Percentiles rank a stretch among this genome's conserved stretches.
Evolutionary conservation across 2,797 vertebrate genomes (phyloP).

Genomic region (Acanthurus tractus): DNA sequence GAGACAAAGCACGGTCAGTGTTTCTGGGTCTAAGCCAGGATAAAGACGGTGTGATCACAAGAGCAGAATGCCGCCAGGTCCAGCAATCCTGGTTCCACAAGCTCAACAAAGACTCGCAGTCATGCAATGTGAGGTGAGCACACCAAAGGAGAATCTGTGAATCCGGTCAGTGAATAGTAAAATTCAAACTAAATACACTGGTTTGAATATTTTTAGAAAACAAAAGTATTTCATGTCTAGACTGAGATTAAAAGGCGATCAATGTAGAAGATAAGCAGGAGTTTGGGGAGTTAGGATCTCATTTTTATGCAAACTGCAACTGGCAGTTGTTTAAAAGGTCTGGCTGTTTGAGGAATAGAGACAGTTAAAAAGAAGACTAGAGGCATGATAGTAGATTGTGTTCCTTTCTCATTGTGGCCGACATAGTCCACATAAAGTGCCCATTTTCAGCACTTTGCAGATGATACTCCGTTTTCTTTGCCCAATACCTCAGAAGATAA

Average conservation of each 20-base stretch:
- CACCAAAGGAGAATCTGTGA: neutral
- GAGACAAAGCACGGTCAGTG: slow-evolving; percentile 85
- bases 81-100: slow-evolving; percentile 94
- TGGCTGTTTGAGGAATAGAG: slow-evolving; percentile 14
- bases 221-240: neutral
- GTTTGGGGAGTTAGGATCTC: slow-evolving; percentile 17
- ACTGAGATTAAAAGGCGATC: neutral
- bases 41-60: slow-evolving; percentile 84
- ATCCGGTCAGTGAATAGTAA: neutral
- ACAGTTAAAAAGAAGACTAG: slow-evolving; percentile 6
- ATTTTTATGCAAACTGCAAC: slow-evolving; percentile 50
- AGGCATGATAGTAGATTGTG: slow-evolving; percentile 5
- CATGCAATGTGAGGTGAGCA: slow-evolving; percentile 93
- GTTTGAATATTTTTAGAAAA: neutral
- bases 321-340: slow-evolving; percentile 4
- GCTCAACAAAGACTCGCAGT: slow-evolving; percentile 88
- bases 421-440: slow-evolving; percentile 3
- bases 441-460: slow-evolving; percentile 4
- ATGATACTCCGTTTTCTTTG: slow-evolving; percentile 15
- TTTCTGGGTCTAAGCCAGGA: slow-evolving; percentile 89
- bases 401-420: slow-evolving; percentile 1
- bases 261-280: neutral
- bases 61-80: slow-evolving; percentile 87
- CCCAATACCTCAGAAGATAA: neutral
- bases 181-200: neutral